Evolutionary conservation across 2,797 vertebrate species (phyloP).

Genomic region (Melanotaenia boesemani): DNA sequence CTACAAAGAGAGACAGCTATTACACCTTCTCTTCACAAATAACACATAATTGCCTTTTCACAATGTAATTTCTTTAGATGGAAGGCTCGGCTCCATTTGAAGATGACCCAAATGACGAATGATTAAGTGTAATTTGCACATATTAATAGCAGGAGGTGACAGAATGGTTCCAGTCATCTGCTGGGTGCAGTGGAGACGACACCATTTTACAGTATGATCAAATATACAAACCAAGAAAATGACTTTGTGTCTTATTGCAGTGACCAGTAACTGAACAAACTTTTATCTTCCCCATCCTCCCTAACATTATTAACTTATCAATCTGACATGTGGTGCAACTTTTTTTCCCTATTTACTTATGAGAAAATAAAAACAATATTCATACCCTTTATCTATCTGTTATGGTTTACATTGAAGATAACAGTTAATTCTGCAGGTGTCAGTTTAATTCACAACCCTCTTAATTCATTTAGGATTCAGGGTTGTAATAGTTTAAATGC

Average conservation of each 20-base stretch:
- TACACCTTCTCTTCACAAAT: constrained; percentile 70
- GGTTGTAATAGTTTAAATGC: too few relatives aligned
- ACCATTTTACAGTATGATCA: constrained; percentile 52
- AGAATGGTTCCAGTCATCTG: constrained; percentile 52
- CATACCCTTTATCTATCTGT: neutral
- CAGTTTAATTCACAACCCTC: neutral
- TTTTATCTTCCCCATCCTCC: neutral
- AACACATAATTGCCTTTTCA: constrained; percentile 70
- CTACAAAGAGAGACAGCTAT: constrained; percentile 53
- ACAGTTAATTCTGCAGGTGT: neutral
- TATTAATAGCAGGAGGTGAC: constrained; percentile 61
- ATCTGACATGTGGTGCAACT: neutral
- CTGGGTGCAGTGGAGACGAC: constrained; percentile 34
- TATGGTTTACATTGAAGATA: neutral
- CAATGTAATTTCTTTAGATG: constrained; percentile 77
- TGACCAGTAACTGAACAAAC: neutral
- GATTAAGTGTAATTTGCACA: constrained; percentile 80
- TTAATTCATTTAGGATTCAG: too few relatives aligned
- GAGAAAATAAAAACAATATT: neutral
- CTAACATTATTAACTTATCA: neutral
- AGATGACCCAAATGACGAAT: constrained; percentile 72
- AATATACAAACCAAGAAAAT: constrained; percentile 45
- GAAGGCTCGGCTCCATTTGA: constrained; percentile 69
- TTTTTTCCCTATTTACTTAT: neutral
- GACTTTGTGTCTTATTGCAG: constrained; percentile 12